phyloP scores from a whole-genome alignment of 2,888 invertebrate species.

The Ellobium chinense region DNA sequence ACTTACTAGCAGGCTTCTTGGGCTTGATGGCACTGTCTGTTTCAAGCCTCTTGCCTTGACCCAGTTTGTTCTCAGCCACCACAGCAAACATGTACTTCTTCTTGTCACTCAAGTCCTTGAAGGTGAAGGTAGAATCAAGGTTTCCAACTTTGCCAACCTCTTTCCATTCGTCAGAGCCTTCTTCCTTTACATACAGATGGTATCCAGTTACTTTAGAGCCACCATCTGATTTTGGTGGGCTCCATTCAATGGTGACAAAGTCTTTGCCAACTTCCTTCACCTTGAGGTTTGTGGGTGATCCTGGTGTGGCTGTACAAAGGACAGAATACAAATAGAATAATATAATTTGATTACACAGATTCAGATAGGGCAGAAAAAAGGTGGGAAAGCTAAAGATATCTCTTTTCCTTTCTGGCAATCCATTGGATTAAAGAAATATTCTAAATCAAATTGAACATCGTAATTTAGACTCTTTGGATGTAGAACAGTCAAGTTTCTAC shows the following conservation, averaged over 20 bases:
- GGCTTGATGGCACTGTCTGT: slow-evolving; percentile 62
- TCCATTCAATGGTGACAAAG: slow-evolving; percentile 72
- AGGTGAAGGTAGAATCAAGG: slow-evolving; percentile 65
- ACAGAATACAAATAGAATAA: neutral
- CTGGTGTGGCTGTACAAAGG: slow-evolving; percentile 75
- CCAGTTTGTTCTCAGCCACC: slow-evolving; percentile 75
- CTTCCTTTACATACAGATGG: slow-evolving; percentile 61
- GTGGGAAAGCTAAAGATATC: too few species aligned
- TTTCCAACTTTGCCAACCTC: slow-evolving; percentile 64
- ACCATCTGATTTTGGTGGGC: slow-evolving; percentile 71
- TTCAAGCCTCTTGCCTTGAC: slow-evolving; percentile 64
- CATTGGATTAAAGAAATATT: too few species aligned
- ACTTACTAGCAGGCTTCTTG: slow-evolving; percentile 63
- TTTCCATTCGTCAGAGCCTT: slow-evolving; percentile 64
- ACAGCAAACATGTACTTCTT: slow-evolving; percentile 76
- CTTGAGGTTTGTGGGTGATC: slow-evolving; percentile 66
- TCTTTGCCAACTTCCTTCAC: slow-evolving; percentile 69
- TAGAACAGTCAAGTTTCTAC: too few species aligned
- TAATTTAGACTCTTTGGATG: too few species aligned
- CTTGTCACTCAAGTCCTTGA: slow-evolving; percentile 68
- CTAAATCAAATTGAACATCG: too few species aligned
- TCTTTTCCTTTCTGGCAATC: too few species aligned
- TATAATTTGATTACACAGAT: too few species aligned
- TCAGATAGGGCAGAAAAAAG: too few species aligned
- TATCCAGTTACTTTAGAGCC: slow-evolving; percentile 72